Evolutionary conservation across 2,797 vertebrate species (phyloP).

Genomic region (Threskiornis aethiopicus): DNA sequence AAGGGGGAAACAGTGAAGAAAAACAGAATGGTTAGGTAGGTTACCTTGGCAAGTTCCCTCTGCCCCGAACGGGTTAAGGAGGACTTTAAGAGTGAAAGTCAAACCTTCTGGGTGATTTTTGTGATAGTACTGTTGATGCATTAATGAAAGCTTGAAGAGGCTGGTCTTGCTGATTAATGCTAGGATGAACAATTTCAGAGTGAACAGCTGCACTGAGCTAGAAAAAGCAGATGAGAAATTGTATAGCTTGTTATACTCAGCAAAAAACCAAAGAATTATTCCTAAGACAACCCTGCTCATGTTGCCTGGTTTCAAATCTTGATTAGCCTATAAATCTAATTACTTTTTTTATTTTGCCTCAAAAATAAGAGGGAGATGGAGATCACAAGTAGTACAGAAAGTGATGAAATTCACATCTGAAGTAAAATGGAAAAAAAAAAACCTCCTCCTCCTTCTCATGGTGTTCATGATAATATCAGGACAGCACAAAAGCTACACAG

Average conservation of each 20-base stretch:
- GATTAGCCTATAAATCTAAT: not conserved
- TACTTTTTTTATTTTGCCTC: not conserved
- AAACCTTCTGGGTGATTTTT: not conserved
- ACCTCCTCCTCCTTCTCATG: not conserved
- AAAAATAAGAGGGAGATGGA: not conserved
- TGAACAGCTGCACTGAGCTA: not conserved
- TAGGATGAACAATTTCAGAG: not conserved
- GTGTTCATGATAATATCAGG: not conserved
- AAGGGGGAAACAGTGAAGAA: not conserved
- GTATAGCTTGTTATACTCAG: not conserved
- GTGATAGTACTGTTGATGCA: not conserved
- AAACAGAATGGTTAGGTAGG: not conserved
- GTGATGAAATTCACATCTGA: not conserved
- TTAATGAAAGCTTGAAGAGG: not conserved
- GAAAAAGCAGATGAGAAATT: not conserved
- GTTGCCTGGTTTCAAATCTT: not conserved
- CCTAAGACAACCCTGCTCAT: not conserved
- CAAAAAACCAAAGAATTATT: not conserved
- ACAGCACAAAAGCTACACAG: not conserved
- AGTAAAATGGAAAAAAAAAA: not conserved
- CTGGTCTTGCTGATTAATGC: not conserved
- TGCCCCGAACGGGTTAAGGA: accelerated
- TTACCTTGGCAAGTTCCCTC: not conserved
- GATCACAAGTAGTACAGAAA: not conserved
- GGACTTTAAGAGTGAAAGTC: not conserved